These are phyloP conservation scores for Antedon mediterranea DNA, from an alignment of 53 echinoderm and acorn worm species.

Conservation along the genomic window DNA sequence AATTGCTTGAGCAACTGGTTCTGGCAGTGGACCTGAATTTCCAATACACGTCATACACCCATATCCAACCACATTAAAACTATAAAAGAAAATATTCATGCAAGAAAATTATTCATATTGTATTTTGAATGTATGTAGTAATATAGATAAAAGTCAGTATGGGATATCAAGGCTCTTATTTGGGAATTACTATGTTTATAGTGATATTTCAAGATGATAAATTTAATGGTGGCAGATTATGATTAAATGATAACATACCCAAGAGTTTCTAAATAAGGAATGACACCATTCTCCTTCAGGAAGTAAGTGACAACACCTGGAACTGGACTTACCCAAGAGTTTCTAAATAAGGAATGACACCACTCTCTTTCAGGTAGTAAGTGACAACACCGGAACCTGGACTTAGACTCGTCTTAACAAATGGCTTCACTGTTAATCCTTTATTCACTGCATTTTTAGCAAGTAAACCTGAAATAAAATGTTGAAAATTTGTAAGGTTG, in stretches of 20 bases:
- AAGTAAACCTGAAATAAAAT: constrained; percentile 49
- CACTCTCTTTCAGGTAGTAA: constrained; percentile 71
- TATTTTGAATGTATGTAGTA: too few species aligned
- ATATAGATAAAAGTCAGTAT: too few species aligned
- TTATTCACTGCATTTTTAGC: constrained; percentile 94
- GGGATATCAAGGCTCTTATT: too few species aligned
- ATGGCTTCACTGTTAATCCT: constrained; percentile 63
- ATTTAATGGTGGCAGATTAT: too few species aligned
- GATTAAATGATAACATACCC: too few species aligned
- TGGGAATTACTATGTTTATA: too few species aligned
- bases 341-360: constrained; percentile 80
- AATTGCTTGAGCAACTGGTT: constrained; percentile 59
- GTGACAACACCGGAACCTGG: constrained; percentile 84
- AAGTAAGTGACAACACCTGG: constrained; percentile 71
- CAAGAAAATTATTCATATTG: too few species aligned
- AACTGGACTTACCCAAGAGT: constrained; percentile 84
- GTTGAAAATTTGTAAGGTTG: neutral
- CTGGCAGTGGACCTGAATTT: constrained; percentile 77
- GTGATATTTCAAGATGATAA: too few species aligned
- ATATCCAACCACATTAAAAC: constrained; percentile 85
- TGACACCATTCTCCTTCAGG: constrained; percentile 83
- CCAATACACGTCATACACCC: constrained; percentile 99
- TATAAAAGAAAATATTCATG: constrained; percentile 7
- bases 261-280: constrained; percentile 69
- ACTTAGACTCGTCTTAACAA: constrained; percentile 91